Conservation (phyloP, 2,113 vertebrate genomes). For the Corythoichthys haematopterus region DNA sequence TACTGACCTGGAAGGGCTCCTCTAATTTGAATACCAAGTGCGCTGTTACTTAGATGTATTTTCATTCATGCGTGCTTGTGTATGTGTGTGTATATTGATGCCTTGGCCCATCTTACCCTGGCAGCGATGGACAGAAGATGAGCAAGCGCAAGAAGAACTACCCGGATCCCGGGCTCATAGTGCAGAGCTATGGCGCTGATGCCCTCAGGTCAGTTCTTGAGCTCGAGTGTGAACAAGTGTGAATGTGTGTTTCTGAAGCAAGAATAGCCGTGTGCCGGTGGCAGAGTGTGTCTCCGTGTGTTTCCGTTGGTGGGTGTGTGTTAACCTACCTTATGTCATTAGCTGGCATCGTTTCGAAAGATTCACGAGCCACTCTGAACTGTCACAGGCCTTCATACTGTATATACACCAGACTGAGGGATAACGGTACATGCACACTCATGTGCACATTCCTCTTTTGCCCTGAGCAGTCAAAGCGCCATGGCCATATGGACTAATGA, state of each 20-base stretch:
- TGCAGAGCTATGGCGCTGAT: slow-evolving; percentile 88
- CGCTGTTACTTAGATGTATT: slow-evolving; percentile 44
- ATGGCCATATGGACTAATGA: slow-evolving; percentile 68
- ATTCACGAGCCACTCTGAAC: slow-evolving; percentile 13
- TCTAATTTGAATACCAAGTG: slow-evolving; percentile 57
- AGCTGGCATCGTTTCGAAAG: slow-evolving; percentile 25
- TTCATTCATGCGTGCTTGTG: slow-evolving; percentile 36
- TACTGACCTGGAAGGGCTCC: slow-evolving; percentile 66
- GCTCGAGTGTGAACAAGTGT: slow-evolving; percentile 23
- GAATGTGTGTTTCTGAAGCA: slow-evolving; percentile 26
- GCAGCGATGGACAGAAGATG: slow-evolving; percentile 98
- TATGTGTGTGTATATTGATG: slow-evolving; percentile 38
- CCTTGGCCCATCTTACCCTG: slow-evolving; percentile 33
- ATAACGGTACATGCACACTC: slow-evolving; percentile 16
- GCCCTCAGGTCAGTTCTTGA: slow-evolving; percentile 82
- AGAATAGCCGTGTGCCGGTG: slow-evolving; percentile 28
- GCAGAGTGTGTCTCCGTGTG: background rate
- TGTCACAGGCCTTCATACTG: slow-evolving; percentile 9
- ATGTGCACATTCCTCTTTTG: slow-evolving; percentile 32
- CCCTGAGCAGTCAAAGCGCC: slow-evolving; percentile 43
- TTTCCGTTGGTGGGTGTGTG: background rate
- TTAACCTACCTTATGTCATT: slow-evolving; percentile 28
- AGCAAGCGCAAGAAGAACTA: slow-evolving; percentile 99
- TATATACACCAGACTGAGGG: background rate
- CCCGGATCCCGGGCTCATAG: slow-evolving; percentile 83